These are phyloP conservation scores for Semicossyphus pulcher DNA, from an alignment of 2,113 vertebrate genomes.

Conservation along the genomic window DNA sequence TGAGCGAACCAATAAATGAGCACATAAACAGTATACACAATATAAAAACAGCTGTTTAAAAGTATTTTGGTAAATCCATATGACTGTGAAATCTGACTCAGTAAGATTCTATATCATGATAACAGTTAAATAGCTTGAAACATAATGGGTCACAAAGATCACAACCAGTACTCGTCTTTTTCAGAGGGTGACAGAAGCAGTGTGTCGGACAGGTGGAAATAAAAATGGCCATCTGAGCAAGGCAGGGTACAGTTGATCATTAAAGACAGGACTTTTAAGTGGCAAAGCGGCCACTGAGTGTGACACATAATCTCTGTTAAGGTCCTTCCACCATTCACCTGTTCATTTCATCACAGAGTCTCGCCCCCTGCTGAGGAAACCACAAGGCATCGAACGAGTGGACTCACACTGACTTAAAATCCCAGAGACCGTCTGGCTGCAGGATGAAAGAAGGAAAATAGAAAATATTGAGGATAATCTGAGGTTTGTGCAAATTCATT, in stretches of 20 bases:
- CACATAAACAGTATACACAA: conserved; percentile 77
- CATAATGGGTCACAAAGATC: conserved; percentile 66
- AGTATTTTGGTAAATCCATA: conserved; percentile 78
- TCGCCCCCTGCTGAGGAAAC: conserved; percentile 49
- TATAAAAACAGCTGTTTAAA: conserved; percentile 83
- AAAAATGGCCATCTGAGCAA: conserved; percentile 68
- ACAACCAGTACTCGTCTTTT: conserved; percentile 57
- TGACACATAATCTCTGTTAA: conserved; percentile 66
- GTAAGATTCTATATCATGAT: conserved; percentile 71
- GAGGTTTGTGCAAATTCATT: conserved; percentile 76
- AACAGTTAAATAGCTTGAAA: conserved; percentile 69
- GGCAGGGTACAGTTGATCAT: conserved; percentile 66
- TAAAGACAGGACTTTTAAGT: conserved; percentile 56
- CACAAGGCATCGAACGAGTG: conserved; percentile 58
- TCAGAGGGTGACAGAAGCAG: conserved; percentile 60
- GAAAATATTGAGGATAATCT: conserved; percentile 48
- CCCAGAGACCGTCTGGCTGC: conserved; percentile 41
- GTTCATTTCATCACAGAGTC: conserved; percentile 35
- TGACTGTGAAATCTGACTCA: conserved; percentile 55
- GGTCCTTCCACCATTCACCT: conserved; percentile 80
- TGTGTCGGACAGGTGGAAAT: conserved; percentile 44
- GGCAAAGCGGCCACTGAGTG: conserved; percentile 61
- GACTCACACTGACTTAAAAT: conserved; percentile 64
- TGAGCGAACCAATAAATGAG: conserved; percentile 78
- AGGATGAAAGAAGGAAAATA: conserved; percentile 20